Percentiles rank a stretch among this genome's conserved stretches.
phyloP scores from a whole-genome alignment of 2,888 invertebrate genomes.

The Cantharis rufa region DNA sequence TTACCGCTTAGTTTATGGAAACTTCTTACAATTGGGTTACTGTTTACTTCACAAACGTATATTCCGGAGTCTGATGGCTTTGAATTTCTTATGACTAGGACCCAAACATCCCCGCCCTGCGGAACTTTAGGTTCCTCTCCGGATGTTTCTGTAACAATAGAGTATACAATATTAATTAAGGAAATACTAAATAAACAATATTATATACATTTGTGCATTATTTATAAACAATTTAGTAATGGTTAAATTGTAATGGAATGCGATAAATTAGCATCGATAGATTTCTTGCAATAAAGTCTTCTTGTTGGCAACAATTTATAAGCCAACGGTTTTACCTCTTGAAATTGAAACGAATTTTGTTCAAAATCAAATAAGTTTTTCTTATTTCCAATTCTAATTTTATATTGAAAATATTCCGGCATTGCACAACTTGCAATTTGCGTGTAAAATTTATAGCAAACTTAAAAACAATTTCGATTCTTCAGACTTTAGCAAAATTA shows the following conservation, averaged over 20 bases:
- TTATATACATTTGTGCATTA: constrained; percentile 14
- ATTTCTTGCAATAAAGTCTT: neutral
- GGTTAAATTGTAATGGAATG: neutral
- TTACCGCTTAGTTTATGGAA: constrained; percentile 79
- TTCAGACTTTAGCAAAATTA: neutral
- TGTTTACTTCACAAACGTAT: constrained; percentile 83
- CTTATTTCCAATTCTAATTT: constrained; percentile 28
- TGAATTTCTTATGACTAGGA: constrained; percentile 74
- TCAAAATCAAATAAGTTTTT: constrained; percentile 25
- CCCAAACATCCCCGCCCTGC: constrained; percentile 83
- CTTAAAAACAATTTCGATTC: neutral
- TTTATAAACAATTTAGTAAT: constrained; percentile 8
- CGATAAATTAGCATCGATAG: neutral
- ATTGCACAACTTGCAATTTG: constrained; percentile 23
- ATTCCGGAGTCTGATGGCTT: constrained; percentile 74
- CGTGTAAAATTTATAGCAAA: constrained; percentile 15
- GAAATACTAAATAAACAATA: constrained; percentile 23
- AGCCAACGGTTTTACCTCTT: constrained; percentile 13
- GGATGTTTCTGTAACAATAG: constrained; percentile 39
- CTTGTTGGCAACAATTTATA: constrained; percentile 20
- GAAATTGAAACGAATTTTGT: constrained; percentile 13
- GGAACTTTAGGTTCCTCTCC: constrained; percentile 47
- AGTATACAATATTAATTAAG: constrained; percentile 22
- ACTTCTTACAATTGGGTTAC: constrained; percentile 75
- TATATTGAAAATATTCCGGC: constrained; percentile 24